Evolutionary conservation across 2,113 vertebrate genomes (phyloP).

Genomic region (Formicarius rufipectus): DNA sequence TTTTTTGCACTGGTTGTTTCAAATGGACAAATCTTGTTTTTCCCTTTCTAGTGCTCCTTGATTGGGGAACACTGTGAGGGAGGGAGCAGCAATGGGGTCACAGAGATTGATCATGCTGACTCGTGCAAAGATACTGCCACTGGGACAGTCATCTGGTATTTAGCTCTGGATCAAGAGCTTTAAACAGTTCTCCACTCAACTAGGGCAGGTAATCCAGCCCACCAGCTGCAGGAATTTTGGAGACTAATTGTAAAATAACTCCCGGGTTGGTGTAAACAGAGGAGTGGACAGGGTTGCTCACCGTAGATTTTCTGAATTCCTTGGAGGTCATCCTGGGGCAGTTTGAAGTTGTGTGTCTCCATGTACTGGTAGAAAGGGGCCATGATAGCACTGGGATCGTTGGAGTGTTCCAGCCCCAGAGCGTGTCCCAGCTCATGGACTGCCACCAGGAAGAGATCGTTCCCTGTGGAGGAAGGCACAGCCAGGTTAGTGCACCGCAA

Average conservation of each 20-base stretch:
- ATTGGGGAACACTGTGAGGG: not conserved
- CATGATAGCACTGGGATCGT: constrained; percentile 97
- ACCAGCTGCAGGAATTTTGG: not conserved
- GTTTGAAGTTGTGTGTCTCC: constrained; percentile 97
- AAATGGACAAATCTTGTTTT: not conserved
- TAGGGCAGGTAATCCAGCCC: not conserved
- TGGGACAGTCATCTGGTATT: not conserved
- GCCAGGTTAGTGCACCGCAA: not conserved
- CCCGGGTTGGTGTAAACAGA: not conserved
- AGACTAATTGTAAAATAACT: not conserved
- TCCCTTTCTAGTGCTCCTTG: not conserved
- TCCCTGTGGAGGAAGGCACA: constrained; percentile 77
- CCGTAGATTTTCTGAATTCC: constrained; percentile 99
- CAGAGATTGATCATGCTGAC: not conserved
- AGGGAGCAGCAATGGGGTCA: not conserved
- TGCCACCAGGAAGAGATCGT: constrained; percentile 94
- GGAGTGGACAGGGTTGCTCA: constrained; percentile 47
- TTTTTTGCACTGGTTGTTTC: not conserved
- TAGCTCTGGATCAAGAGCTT: not conserved
- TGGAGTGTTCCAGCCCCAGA: constrained; percentile 93
- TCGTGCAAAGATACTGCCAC: not conserved
- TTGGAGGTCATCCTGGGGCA: constrained; percentile 95
- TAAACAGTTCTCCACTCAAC: not conserved
- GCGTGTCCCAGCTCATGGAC: constrained; percentile 96
- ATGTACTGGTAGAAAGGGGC: constrained; percentile 99